A percentile compares a stretch with the other conserved stretches of the same genome.
These are phyloP conservation scores for Pristionchus maxplancki DNA, from an alignment of 2,888 invertebrate species.

Conservation along the genomic window DNA sequence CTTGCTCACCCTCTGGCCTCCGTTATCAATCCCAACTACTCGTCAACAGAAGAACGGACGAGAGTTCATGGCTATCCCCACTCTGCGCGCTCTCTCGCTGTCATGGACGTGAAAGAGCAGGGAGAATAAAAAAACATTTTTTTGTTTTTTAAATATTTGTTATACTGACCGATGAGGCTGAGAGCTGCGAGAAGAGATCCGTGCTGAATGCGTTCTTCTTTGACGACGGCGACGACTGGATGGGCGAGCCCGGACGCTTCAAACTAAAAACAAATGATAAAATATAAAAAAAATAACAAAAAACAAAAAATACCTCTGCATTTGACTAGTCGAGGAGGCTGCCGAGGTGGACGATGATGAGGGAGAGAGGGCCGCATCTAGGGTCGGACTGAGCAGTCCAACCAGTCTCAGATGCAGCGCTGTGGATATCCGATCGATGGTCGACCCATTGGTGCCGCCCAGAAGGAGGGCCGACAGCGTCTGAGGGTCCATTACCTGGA, in stretches of 20 bases:
- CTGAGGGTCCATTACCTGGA: conserved; percentile 40
- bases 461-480: conserved; percentile 29
- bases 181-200: not conserved
- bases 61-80: too few relatives aligned
- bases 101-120: not conserved
- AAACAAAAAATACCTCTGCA: not conserved
- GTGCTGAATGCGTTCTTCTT: conserved; percentile 5
- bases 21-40: conserved; percentile 39
- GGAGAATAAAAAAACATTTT: too few relatives aligned
- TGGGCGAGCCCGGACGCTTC: conserved; percentile 18
- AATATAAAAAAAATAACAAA: too few relatives aligned
- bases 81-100: too few relatives aligned
- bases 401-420: conserved; percentile 39
- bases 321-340: conserved; percentile 3
- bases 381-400: not conserved
- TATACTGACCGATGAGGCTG: not conserved
- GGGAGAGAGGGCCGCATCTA: conserved; percentile 17
- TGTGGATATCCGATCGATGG: conserved; percentile 47
- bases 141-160: too few relatives aligned
- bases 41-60: conserved; percentile 23
- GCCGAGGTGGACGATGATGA: conserved; percentile 40
- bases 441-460: conserved; percentile 13
- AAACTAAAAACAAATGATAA: too few relatives aligned
- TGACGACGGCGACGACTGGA: not conserved
- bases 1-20: conserved; percentile 47